Percentiles rank a stretch among this genome's conserved stretches.
Evolutionary conservation across 1,140 invertebrate species (phyloP).

Genomic region (Triops cancriformis): DNA sequence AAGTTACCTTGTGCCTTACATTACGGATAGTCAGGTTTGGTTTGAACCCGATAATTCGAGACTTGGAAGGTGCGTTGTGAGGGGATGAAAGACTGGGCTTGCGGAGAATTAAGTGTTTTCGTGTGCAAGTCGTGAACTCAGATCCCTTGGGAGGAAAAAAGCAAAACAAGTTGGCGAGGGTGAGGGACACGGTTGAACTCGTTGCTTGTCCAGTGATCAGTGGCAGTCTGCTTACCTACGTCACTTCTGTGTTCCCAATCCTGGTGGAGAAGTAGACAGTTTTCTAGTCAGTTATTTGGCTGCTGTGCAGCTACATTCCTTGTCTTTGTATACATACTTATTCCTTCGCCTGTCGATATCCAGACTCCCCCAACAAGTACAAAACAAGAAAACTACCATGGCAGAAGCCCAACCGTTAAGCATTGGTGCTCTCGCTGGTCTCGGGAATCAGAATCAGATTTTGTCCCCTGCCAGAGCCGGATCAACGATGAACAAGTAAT

Average conservation of each 20-base stretch:
- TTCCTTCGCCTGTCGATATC: neutral
- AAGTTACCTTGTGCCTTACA: neutral
- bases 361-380: neutral
- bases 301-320: constrained; percentile 8
- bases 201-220: neutral
- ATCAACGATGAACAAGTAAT: constrained; percentile 29
- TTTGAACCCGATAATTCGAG: neutral
- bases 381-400: neutral
- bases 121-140: neutral
- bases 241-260: neutral
- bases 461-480: constrained; percentile 28
- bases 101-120: neutral
- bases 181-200: neutral
- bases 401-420: neutral
- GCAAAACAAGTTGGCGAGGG: neutral
- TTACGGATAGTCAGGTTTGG: neutral
- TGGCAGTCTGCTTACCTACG: neutral
- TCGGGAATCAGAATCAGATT: constrained; percentile 29
- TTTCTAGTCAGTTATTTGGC: constrained; percentile 10
- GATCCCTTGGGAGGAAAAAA: neutral
- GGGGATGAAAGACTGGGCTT: neutral
- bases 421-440: constrained; percentile 28
- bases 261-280: neutral
- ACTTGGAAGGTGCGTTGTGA: constrained; percentile 2
- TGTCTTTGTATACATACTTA: neutral